Percentiles rank a stretch among this genome's conserved stretches.
Evolutionary conservation across 2,113 vertebrate species (phyloP).

Genomic region (Coryphaenoides rupestris): DNA sequence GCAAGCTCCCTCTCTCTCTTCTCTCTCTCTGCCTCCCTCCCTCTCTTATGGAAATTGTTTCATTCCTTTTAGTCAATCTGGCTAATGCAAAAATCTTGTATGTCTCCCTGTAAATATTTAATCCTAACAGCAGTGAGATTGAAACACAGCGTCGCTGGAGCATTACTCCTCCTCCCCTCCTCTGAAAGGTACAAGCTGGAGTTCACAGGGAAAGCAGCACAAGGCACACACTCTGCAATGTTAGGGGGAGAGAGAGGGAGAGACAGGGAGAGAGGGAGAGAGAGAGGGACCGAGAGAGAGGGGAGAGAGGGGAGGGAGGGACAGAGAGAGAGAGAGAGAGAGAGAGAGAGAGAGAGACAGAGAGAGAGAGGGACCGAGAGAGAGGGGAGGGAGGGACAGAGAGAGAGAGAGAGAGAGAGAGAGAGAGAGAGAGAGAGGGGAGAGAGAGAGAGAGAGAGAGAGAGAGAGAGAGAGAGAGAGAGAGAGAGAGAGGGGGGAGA

Average conservation of each 20-base stretch:
- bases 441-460: too few relatives aligned
- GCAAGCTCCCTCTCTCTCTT: too few relatives aligned
- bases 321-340: too few relatives aligned
- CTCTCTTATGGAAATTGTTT: constrained; percentile 61
- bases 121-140: constrained; percentile 66
- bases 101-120: constrained; percentile 74
- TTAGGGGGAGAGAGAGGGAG: neutral
- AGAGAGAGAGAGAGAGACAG: too few relatives aligned
- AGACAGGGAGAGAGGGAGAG: neutral
- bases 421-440: too few relatives aligned
- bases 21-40: too few relatives aligned
- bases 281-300: constrained; percentile 22
- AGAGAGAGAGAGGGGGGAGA: too few relatives aligned
- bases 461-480: constrained; percentile 22
- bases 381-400: too few relatives aligned
- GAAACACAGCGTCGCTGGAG: constrained; percentile 67
- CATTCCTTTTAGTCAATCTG: constrained; percentile 73
- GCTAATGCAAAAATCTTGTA: constrained; percentile 77
- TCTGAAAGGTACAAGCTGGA: constrained; percentile 43
- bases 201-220: neutral
- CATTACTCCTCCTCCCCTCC: constrained; percentile 49
- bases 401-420: too few relatives aligned
- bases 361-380: too few relatives aligned
- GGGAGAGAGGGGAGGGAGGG: constrained; percentile 23
- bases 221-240: too few relatives aligned